Evolutionary conservation across 1,140 invertebrate genomes (phyloP).

Genomic region (Drosophila ercepeae): DNA sequence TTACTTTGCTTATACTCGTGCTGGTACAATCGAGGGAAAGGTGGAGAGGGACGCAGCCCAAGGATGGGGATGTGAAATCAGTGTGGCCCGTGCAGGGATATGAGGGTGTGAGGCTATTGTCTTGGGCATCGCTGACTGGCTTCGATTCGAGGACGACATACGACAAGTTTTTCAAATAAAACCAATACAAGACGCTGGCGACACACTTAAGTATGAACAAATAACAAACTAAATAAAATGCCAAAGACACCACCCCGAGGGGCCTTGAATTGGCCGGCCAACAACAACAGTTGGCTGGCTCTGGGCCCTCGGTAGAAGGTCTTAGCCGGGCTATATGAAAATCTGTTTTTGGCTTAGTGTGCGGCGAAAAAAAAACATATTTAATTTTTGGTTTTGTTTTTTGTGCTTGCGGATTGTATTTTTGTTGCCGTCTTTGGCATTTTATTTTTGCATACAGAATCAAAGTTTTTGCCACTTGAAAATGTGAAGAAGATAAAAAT

Average conservation of each 20-base stretch:
- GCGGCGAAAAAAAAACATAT: constrained; percentile 57
- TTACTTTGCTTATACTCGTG: constrained; percentile 59
- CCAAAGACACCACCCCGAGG: constrained; percentile 59
- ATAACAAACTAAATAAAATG: constrained; percentile 81
- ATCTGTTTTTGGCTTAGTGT: constrained; percentile 66
- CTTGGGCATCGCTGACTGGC: constrained; percentile 70
- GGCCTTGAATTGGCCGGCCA: constrained; percentile 50
- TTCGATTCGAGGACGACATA: constrained; percentile 76
- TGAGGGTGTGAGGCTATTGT: constrained; percentile 55
- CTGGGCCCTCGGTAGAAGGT: constrained; percentile 12
- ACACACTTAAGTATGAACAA: constrained; percentile 81
- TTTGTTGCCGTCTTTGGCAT: constrained; percentile 23
- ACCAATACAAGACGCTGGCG: constrained; percentile 70
- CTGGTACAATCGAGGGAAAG: background rate
- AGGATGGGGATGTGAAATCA: constrained; percentile 21
- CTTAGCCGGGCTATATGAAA: constrained; percentile 60
- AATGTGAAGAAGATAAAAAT: constrained; percentile 81
- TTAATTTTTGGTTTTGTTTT: constrained; percentile 74
- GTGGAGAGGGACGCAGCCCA: background rate
- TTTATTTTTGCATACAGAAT: constrained; percentile 69
- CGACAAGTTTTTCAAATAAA: constrained; percentile 79
- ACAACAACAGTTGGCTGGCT: constrained; percentile 49
- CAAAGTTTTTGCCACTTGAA: constrained; percentile 74
- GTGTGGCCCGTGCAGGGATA: constrained; percentile 9
- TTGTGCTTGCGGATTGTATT: constrained; percentile 15